Percentiles rank a stretch among this genome's conserved stretches.
Conservation (phyloP, 2,797 vertebrate species). For the Euthynnus affinis region DNA sequence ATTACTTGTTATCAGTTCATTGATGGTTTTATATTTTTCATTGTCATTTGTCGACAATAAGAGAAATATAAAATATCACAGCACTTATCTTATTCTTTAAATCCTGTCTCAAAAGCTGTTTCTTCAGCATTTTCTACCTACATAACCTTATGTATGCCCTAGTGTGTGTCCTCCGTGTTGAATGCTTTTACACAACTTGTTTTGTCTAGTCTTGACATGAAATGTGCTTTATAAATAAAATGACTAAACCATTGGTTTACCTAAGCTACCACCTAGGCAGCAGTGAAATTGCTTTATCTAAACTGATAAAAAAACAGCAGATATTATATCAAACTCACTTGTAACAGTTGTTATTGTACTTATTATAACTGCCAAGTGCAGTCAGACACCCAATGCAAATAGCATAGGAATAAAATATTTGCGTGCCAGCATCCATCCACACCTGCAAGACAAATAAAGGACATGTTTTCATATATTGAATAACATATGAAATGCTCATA, state of each 20-base stretch:
- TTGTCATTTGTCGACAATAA: too few relatives aligned
- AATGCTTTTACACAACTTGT: neutral
- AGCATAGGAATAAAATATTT: slow-evolving; percentile 90
- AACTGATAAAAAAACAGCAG: neutral
- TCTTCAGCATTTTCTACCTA: neutral
- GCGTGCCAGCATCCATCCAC: slow-evolving; percentile 90
- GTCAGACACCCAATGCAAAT: slow-evolving; percentile 87
- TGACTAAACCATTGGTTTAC: neutral
- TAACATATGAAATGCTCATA: neutral
- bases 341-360: slow-evolving; percentile 89
- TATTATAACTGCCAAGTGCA: slow-evolving; percentile 89
- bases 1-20: too few relatives aligned
- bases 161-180: neutral
- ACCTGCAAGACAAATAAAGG: slow-evolving; percentile 75
- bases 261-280: neutral
- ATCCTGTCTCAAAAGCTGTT: neutral
- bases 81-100: too few relatives aligned
- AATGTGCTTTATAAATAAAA: neutral
- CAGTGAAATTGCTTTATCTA: neutral
- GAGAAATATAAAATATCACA: too few relatives aligned
- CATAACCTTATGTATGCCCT: neutral
- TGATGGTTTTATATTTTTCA: too few relatives aligned
- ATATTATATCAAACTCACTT: slow-evolving; percentile 79
- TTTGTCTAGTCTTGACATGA: too few relatives aligned
- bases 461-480: neutral